Base-by-base conservation (phyloP, 2,797 vertebrate genomes). In the Poeciliopsis turneri region DNA sequence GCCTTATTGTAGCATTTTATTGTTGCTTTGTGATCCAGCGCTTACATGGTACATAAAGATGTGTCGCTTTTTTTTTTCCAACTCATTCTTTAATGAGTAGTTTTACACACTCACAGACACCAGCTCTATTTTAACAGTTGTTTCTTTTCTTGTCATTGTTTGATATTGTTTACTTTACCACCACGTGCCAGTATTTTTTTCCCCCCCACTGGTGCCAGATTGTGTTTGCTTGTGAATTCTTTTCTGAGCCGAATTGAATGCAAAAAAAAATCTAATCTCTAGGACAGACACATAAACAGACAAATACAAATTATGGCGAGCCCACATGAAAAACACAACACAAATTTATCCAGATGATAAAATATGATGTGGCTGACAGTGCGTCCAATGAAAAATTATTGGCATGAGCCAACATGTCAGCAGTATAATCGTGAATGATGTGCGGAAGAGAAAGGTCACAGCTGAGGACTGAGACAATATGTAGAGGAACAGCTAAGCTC, bases 321-420 rank as follows among this genome's bases (percentile, higher is more conserved):
- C 88, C 89, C 74, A 88, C 89, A 86, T 90, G 89, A 90, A 92
- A 70, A 93, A 91, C 88, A 87, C 87, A 90, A 90, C 93, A 86
- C 88, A 92, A 90, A 92, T 91, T 89, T 91, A 91, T 93, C 90
- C 90, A 90, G 91, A 92, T 92, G 88, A 93, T 93, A 93, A 93
- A 93, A 93, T 93, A 93, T 91, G 90, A 92, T 92, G 92, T 91
- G 88, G 88, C 86, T 93, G 92, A 93, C 92, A 93, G 64, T 84
- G 90, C 78, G 87, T 87, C 85, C 92, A 88, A 92, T 93, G 93
- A 94, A 93, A 93, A 90, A 93, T 93, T 90, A 94, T 92, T 94
- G 92, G 90, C 91, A 92, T 92, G 90, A 93, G 93, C 92, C 92
- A 93, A 94, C 92, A 92, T 93, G 93, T 94, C 93, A 91, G 91